phyloP scores from a whole-genome alignment of 2,888 invertebrate genomes.

The Rhyacophila evoluta region DNA sequence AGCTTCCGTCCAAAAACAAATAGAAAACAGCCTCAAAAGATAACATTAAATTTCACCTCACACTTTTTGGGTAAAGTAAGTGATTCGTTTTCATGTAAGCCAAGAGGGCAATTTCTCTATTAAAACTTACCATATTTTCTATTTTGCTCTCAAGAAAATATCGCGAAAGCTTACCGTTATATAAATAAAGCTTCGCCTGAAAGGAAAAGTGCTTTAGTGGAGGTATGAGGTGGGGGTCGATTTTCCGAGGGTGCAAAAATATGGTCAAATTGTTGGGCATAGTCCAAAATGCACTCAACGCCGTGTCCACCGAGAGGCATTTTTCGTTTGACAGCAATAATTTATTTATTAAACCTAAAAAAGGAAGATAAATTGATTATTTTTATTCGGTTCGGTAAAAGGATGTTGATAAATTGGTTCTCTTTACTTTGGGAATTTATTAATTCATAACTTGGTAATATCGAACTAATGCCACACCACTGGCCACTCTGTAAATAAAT shows the following conservation, averaged over 20 bases:
- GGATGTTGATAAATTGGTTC: background rate
- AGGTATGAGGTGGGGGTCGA: background rate
- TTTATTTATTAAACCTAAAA: constrained; percentile 10
- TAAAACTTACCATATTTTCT: constrained; percentile 13
- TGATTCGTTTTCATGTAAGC: background rate
- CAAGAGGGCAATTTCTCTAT: background rate
- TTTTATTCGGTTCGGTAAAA: constrained; percentile 15
- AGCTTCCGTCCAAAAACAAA: too few relatives aligned
- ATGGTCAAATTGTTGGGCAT: constrained; percentile 4
- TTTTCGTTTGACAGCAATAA: constrained; percentile 3
- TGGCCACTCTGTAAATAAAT: too few relatives aligned
- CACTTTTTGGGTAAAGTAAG: background rate
- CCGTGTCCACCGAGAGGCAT: constrained; percentile 2
- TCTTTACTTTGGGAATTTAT: background rate
- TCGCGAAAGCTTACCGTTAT: constrained; percentile 3
- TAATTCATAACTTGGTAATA: background rate
- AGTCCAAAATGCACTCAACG: background rate
- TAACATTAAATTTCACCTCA: background rate
- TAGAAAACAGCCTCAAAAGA: too few relatives aligned
- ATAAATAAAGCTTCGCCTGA: constrained; percentile 17
- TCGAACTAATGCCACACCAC: too few relatives aligned
- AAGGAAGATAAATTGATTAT: constrained; percentile 13
- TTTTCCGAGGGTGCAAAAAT: background rate
- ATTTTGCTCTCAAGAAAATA: constrained; percentile 9
- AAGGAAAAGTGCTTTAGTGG: constrained; percentile 2